A percentile compares a stretch with the other conserved stretches of the same genome.
Evolutionary conservation across 2,113 vertebrate genomes (phyloP).

Genomic region (Indri indri): DNA sequence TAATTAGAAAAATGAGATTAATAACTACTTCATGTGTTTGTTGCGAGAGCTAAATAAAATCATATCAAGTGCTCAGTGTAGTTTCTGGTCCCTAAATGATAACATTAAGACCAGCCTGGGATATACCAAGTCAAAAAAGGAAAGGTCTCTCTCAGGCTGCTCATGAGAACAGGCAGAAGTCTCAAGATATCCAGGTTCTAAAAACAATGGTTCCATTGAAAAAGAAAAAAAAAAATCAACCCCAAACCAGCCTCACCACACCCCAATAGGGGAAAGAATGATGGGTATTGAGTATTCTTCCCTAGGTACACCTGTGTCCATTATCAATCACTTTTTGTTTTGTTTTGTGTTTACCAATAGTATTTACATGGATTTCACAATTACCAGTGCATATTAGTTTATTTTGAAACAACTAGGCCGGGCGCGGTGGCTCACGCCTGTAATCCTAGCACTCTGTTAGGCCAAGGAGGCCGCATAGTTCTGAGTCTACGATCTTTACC

Average conservation of each 20-base stretch:
- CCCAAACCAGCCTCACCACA: neutral
- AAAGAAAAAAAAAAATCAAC: neutral
- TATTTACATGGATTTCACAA: neutral
- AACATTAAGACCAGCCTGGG: neutral
- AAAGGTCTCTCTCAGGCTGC: neutral
- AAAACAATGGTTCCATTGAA: neutral
- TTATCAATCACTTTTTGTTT: neutral
- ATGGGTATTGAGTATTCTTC: neutral
- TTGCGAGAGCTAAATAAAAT: neutral
- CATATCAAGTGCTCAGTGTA: neutral
- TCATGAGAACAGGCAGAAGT: neutral
- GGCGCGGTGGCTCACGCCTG: no score
- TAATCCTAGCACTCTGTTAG: no score
- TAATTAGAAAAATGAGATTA: conserved; percentile 1
- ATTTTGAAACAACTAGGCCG: neutral
- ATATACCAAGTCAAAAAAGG: neutral
- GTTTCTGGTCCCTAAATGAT: neutral
- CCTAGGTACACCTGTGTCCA: neutral
- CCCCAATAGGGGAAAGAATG: neutral
- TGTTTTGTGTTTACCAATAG: neutral
- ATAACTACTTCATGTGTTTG: neutral
- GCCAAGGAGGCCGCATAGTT: no score
- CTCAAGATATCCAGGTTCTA: neutral
- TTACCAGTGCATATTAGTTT: neutral
- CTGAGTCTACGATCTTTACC: no score